phyloP scores from a whole-genome alignment of 2,888 invertebrate species.

The Drosophila suboccidentalis region DNA sequence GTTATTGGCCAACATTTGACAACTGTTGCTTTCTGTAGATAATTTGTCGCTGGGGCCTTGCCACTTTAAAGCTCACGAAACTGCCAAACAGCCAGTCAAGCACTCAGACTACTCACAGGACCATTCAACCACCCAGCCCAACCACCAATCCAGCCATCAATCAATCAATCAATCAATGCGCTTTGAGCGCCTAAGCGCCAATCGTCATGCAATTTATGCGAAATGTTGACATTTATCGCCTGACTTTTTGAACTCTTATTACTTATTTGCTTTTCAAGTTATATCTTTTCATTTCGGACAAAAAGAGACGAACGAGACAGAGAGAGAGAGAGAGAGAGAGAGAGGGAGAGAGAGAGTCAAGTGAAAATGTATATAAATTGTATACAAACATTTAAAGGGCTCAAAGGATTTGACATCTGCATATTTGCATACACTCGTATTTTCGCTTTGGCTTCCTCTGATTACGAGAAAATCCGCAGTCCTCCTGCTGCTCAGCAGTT shows the following conservation, averaged over 20 bases:
- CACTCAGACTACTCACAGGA: constrained; percentile 24
- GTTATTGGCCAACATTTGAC: constrained; percentile 41
- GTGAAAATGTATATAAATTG: constrained; percentile 61
- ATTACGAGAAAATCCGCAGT: constrained; percentile 14
- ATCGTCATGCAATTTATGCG: constrained; percentile 76
- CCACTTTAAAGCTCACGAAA: constrained; percentile 42
- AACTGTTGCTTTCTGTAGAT: constrained; percentile 47
- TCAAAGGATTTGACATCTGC: constrained; percentile 58
- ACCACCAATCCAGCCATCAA: constrained; percentile 44
- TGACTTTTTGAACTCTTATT: constrained; percentile 46
- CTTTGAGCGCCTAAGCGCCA: constrained; percentile 40
- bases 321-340: no score
- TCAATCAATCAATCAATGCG: constrained; percentile 63
- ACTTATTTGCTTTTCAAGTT: constrained; percentile 55
- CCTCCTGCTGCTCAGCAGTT: background rate
- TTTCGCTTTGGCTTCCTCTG: constrained; percentile 30
- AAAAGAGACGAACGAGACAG: constrained; percentile 10
- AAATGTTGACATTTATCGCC: constrained; percentile 76
- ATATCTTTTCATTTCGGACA: constrained; percentile 1
- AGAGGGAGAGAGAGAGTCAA: constrained; percentile 2
- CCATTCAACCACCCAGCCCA: constrained; percentile 17
- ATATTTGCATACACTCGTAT: constrained; percentile 31
- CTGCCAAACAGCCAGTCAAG: constrained; percentile 32
- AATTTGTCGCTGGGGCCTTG: constrained; percentile 1
- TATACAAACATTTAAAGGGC: constrained; percentile 62